These are phyloP conservation scores for Schmidtea mediterranea DNA, from an alignment of 1,140 invertebrate genomes.

Conservation along the genomic window DNA sequence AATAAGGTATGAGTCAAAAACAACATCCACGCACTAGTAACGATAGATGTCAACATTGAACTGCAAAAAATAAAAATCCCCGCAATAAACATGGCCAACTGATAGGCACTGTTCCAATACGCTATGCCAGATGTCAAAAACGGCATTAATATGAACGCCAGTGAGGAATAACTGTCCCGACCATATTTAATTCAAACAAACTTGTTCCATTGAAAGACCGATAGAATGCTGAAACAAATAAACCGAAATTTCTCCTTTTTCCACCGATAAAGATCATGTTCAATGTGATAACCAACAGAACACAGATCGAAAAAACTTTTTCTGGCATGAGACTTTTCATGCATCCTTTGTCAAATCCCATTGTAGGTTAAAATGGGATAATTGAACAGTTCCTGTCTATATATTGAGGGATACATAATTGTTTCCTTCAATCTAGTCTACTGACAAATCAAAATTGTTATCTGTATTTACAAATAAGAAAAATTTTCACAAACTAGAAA, in stretches of 20 bases:
- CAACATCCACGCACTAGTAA: background rate
- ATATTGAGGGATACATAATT: too few relatives aligned
- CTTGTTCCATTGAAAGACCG: background rate
- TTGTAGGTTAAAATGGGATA: too few relatives aligned
- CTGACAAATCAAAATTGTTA: too few relatives aligned
- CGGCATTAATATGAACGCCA: slow-evolving; percentile 2
- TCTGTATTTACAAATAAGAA: too few relatives aligned
- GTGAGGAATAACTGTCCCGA: slow-evolving; percentile 1
- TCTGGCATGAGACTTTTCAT: too few relatives aligned
- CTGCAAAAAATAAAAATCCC: background rate
- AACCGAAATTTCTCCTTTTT: slow-evolving; percentile 15
- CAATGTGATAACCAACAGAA: slow-evolving; percentile 29
- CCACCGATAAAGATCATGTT: slow-evolving; percentile 32
- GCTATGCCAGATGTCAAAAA: background rate
- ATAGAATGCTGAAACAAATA: background rate
- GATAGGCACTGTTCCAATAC: background rate
- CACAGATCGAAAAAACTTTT: too few relatives aligned
- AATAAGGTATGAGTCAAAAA: slow-evolving; percentile 9
- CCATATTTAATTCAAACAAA: slow-evolving; percentile 1
- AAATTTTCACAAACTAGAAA: too few relatives aligned
- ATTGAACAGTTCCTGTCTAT: too few relatives aligned
- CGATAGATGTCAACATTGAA: background rate
- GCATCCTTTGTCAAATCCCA: too few relatives aligned
- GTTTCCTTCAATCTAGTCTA: too few relatives aligned
- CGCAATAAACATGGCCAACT: background rate